These are phyloP conservation scores for Cebus imitator DNA, from an alignment of 2,113 vertebrate species.

Conservation along the genomic window DNA sequence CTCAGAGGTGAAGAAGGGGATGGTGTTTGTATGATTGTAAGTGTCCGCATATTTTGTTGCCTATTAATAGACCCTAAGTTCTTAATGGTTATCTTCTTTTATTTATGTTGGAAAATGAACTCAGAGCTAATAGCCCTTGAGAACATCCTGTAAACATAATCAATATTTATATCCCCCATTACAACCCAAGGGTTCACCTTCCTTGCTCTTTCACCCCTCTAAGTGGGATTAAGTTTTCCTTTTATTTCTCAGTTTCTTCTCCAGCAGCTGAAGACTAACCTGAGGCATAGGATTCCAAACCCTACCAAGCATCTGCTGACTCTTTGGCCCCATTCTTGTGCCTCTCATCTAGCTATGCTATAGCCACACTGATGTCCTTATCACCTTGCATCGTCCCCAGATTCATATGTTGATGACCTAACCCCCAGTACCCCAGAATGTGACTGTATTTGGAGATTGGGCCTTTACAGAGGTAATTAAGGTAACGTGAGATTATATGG, in stretches of 20 bases:
- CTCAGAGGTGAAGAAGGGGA: not conserved
- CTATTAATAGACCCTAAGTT: constrained; percentile 18
- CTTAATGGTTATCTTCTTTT: constrained; percentile 62
- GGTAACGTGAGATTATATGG: not conserved
- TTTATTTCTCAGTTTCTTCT: not conserved
- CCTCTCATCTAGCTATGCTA: not conserved
- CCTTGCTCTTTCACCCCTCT: not conserved
- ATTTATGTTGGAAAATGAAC: constrained; percentile 53
- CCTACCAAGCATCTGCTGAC: not conserved
- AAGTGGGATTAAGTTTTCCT: not conserved
- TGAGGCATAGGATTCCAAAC: not conserved
- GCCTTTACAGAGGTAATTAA: not conserved
- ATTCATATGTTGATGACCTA: not conserved
- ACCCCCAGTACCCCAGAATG: too few species aligned
- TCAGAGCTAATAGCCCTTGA: constrained; percentile 46
- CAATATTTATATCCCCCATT: constrained; percentile 44
- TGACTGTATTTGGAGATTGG: not conserved
- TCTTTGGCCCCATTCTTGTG: not conserved
- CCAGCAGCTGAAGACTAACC: not conserved
- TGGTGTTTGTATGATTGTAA: not conserved
- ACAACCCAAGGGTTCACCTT: not conserved
- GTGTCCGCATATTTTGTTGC: constrained; percentile 1
- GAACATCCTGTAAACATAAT: constrained; percentile 38
- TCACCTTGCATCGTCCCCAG: not conserved
- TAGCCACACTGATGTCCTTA: not conserved